Percentiles rank a stretch among this genome's conserved stretches.
phyloP scores from a whole-genome alignment of 2,113 vertebrate genomes.

The Hiodon alosoides region DNA sequence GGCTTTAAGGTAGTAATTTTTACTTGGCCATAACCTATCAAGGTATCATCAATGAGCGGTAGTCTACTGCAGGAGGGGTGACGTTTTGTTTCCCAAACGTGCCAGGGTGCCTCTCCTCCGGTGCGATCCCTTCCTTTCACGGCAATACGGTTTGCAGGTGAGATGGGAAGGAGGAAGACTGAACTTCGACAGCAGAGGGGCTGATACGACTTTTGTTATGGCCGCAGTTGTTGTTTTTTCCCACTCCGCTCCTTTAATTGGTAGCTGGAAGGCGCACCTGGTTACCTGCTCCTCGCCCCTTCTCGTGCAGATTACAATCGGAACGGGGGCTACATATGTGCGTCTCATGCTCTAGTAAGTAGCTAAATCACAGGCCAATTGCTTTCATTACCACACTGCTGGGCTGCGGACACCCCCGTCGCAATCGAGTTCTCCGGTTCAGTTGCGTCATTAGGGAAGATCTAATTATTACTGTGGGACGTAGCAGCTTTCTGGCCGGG shows the following conservation, averaged over 20 bases:
- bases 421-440: constrained; percentile 54
- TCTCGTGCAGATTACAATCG: constrained; percentile 60
- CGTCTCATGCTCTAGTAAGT: constrained; percentile 52
- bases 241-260: not conserved
- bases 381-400: constrained; percentile 55
- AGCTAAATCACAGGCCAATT: constrained; percentile 55
- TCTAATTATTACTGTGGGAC: constrained; percentile 64
- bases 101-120: too few relatives aligned
- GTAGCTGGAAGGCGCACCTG: constrained; percentile 20
- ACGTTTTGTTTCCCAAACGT: too few relatives aligned
- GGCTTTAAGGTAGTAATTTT: too few relatives aligned
- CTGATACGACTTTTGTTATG: not conserved
- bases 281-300: constrained; percentile 45
- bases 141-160: not conserved
- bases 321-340: constrained; percentile 52
- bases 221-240: not conserved
- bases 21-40: too few relatives aligned
- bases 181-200: not conserved
- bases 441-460: constrained; percentile 63
- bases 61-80: too few relatives aligned
- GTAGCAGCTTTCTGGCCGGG: constrained; percentile 66
- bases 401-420: constrained; percentile 55
- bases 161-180: not conserved
- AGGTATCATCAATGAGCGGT: too few relatives aligned
- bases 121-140: too few relatives aligned